phyloP scores from a whole-genome alignment of 2,888 invertebrate genomes.

The Sarcophaga caerulescens region DNA sequence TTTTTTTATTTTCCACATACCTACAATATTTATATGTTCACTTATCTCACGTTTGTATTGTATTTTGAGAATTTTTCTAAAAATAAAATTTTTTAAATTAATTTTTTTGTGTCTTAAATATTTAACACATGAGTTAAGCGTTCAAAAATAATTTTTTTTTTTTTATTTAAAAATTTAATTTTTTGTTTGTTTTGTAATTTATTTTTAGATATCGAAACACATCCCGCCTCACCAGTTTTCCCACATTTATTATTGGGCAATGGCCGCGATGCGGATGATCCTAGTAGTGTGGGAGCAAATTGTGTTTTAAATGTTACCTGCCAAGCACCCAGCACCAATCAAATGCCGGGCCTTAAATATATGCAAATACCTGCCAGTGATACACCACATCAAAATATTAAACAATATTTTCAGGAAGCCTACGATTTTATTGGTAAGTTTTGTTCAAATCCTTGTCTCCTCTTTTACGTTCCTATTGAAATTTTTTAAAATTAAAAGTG shows the following conservation, averaged over 20 bases:
- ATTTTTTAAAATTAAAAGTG: no score
- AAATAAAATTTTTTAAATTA: not conserved
- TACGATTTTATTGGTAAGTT: slow-evolving; percentile 92
- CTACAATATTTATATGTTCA: no score
- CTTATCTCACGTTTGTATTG: no score
- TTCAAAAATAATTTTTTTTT: not conserved
- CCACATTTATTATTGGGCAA: slow-evolving; percentile 92
- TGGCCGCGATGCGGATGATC: slow-evolving; percentile 89
- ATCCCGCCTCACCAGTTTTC: slow-evolving; percentile 88
- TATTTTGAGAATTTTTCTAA: not conserved
- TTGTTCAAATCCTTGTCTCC: not conserved
- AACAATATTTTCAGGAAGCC: slow-evolving; percentile 93
- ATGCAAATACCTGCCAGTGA: slow-evolving; percentile 91
- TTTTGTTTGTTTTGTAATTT: slow-evolving; percentile 38
- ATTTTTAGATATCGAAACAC: slow-evolving; percentile 86
- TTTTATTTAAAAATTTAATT: not conserved
- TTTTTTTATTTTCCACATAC: no score
- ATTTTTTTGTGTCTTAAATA: not conserved
- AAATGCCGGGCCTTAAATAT: slow-evolving; percentile 87
- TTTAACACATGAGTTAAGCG: not conserved
- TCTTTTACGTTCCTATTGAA: no score
- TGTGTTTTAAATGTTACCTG: slow-evolving; percentile 92
- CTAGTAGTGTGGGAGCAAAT: slow-evolving; percentile 87
- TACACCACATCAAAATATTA: slow-evolving; percentile 91
- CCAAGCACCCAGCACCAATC: slow-evolving; percentile 85